Evolutionary conservation across 1,140 invertebrate genomes (phyloP), one percentile per base, ranked within the genome.

Genomic region (Drosophila murphyi): DNA sequence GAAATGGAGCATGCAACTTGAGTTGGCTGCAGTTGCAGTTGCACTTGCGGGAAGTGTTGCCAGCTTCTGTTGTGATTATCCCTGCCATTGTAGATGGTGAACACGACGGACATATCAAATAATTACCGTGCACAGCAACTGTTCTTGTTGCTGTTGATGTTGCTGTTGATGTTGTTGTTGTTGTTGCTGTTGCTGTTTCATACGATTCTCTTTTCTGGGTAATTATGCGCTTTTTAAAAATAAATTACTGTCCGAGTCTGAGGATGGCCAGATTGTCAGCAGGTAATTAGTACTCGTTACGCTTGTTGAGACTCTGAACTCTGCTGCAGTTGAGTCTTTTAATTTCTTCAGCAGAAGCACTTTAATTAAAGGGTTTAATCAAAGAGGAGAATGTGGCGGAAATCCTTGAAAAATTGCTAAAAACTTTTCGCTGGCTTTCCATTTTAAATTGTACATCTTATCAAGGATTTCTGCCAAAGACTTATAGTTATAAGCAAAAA

Each of bases 201-300:
- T 20, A 20, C 20, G 20, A 1, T 20, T 20, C 20, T 20, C 20
- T 1, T 20, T 20, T 20, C 20, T 47, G 80, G 48, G 61, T 78
- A 87, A 88, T 87, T 87, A 87, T 82, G 82, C 68, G 64, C 83
- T 76, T 72, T 62, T 88, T 82, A 76, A 88, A 88, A 79, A 69
- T 73, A 79, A 86, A 79, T 76, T 76, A 79, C 81, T 56, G 64
- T 51, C 57, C 57, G 60, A 39, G 48, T 6, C 55, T 28, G 54
- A 37, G 39, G 52, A 31, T 59, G 71, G 28, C 35, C 20, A 12
- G 52, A 31, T 12, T 69, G 59, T 74, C 43, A 34, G 10, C 65
- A 51, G 57, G 51, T 70, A 56, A 74, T 69, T 69, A 63, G 57
- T n/a, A 41, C 34, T 31, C 31, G 12, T 48, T 50, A 29, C 3